Percentiles rank a stretch among this genome's conserved stretches.
phyloP scores from a whole-genome alignment of 2,888 invertebrate genomes.

The Drosophila monieri region DNA sequence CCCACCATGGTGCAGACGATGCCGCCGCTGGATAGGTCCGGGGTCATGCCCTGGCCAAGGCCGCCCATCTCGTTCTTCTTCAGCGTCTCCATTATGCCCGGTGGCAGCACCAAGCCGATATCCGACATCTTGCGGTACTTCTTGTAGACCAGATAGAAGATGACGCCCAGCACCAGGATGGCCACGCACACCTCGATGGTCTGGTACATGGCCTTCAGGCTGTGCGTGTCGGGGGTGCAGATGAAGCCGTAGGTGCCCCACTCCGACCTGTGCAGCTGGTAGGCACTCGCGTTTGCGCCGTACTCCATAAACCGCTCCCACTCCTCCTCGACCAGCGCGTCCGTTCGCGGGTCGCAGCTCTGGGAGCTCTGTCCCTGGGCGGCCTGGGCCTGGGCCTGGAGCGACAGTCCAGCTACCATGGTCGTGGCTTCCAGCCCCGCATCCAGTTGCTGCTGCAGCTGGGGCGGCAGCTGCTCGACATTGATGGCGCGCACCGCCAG shows the following conservation, averaged over 20 bases:
- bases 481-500: constrained; percentile 81
- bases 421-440: background rate
- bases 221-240: constrained; percentile 48
- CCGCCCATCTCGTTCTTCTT: constrained; percentile 60
- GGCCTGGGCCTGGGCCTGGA: background rate
- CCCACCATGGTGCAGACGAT: constrained; percentile 54
- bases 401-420: constrained; percentile 8
- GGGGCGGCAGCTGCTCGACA: constrained; percentile 42
- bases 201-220: constrained; percentile 32
- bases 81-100: constrained; percentile 74
- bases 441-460: background rate
- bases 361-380: background rate
- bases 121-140: constrained; percentile 81
- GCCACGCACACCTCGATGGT: constrained; percentile 41
- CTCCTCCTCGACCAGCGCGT: constrained; percentile 23
- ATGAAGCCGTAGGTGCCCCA: constrained; percentile 56
- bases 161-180: constrained; percentile 40
- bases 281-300: constrained; percentile 44
- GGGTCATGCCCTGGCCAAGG: constrained; percentile 13
- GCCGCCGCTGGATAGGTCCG: constrained; percentile 9
- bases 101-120: constrained; percentile 77
- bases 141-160: constrained; percentile 64
- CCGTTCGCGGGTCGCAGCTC: constrained; percentile 21
- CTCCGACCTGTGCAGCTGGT: constrained; percentile 65
- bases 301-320: constrained; percentile 42